Evolutionary conservation across 2,888 invertebrate species (phyloP).

Genomic region (Oeneis ivallda): DNA sequence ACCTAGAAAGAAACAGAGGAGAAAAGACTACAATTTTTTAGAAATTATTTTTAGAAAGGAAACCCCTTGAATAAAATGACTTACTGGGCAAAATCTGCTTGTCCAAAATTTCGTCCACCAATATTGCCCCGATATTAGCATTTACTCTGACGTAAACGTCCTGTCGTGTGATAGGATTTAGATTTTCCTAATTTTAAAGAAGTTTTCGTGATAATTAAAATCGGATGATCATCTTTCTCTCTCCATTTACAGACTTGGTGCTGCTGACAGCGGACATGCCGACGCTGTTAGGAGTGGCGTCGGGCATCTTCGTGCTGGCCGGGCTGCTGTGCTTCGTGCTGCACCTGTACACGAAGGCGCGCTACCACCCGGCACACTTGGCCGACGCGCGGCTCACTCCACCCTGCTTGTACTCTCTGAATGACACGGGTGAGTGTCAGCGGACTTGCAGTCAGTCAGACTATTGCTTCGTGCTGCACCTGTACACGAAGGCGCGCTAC

Average conservation of each 20-base stretch:
- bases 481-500: too few species aligned
- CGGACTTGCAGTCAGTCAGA: too few species aligned
- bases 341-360: constrained; percentile 88
- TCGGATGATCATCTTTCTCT: too few species aligned
- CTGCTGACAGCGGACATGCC: constrained; percentile 92
- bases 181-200: not conserved
- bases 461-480: too few species aligned
- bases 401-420: constrained; percentile 90
- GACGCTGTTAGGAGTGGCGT: constrained; percentile 91
- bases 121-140: too few species aligned
- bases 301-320: constrained; percentile 92
- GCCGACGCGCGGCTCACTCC: constrained; percentile 92
- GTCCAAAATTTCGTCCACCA: too few species aligned
- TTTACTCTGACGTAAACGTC: too few species aligned
- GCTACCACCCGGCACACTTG: constrained; percentile 87
- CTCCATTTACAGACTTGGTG: constrained; percentile 84
- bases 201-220: not conserved
- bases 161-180: not conserved
- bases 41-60: too few species aligned
- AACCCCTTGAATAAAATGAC: too few species aligned
- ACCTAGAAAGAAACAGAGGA: too few species aligned
- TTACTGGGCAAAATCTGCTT: too few species aligned
- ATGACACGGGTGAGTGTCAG: constrained; percentile 87
- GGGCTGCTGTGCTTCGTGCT: constrained; percentile 94
- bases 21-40: too few species aligned